These are phyloP conservation scores for Fissipunctia ypsillon DNA, from an alignment of 2,888 invertebrate genomes.

Conservation along the genomic window DNA sequence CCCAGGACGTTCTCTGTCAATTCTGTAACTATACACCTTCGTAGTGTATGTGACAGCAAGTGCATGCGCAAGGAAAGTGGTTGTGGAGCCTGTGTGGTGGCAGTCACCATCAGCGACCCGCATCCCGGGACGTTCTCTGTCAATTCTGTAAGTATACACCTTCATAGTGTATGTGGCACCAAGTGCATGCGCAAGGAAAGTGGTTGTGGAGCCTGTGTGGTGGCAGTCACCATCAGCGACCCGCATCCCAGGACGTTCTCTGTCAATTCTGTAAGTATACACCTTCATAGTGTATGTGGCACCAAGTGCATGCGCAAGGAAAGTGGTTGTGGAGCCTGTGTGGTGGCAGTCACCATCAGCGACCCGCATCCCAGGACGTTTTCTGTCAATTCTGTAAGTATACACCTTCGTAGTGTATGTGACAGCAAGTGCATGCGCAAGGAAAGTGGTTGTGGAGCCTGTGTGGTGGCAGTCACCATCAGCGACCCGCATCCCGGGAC, in stretches of 20 bases:
- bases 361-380: slow-evolving; percentile 74
- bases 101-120: slow-evolving; percentile 73
- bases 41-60: slow-evolving; percentile 82
- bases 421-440: slow-evolving; percentile 93
- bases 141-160: slow-evolving; percentile 90
- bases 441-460: slow-evolving; percentile 93
- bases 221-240: slow-evolving; percentile 74
- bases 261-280: slow-evolving; percentile 88
- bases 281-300: slow-evolving; percentile 76
- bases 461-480: slow-evolving; percentile 85
- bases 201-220: slow-evolving; percentile 84
- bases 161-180: background rate
- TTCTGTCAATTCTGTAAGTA: slow-evolving; percentile 90
- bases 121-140: slow-evolving; percentile 89
- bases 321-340: slow-evolving; percentile 93
- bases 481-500: slow-evolving; percentile 71
- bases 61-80: slow-evolving; percentile 93
- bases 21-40: slow-evolving; percentile 86
- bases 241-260: slow-evolving; percentile 78
- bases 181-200: slow-evolving; percentile 36
- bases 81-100: slow-evolving; percentile 92
- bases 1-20: slow-evolving; percentile 90
- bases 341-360: slow-evolving; percentile 81
- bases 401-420: slow-evolving; percentile 45
- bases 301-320: slow-evolving; percentile 93